phyloP scores from a whole-genome alignment of 2,113 vertebrate species.

The Willisornis vidua region DNA sequence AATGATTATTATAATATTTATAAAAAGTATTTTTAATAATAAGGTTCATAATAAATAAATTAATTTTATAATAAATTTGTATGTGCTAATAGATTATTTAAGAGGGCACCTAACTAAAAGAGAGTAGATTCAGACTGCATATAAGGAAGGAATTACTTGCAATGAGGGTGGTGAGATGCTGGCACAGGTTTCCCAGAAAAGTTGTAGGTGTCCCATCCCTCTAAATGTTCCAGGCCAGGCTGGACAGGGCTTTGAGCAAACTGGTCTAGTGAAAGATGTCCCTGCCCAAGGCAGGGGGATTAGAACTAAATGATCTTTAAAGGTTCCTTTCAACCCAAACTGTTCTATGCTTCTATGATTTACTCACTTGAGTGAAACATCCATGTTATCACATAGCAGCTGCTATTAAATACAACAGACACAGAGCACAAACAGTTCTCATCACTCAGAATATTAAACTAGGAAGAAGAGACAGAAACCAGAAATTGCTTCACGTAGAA shows the following conservation, averaged over 20 bases:
- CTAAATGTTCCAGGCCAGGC: neutral
- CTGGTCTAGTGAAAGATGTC: neutral
- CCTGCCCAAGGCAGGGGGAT: neutral
- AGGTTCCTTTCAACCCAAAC: neutral
- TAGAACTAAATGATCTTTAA: neutral
- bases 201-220: neutral
- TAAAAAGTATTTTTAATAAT: neutral
- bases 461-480: neutral
- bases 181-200: neutral
- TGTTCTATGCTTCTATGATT: neutral
- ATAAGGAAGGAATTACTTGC: neutral
- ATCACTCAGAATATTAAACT: neutral
- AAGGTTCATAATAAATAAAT: neutral
- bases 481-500: neutral
- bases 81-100: neutral
- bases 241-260: neutral
- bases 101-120: neutral
- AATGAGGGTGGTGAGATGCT: neutral
- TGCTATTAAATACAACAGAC: neutral
- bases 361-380: neutral
- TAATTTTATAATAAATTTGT: neutral
- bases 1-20: neutral
- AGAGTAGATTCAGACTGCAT: neutral
- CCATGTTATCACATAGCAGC: neutral
- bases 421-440: neutral